These are phyloP conservation scores for Alcis repandata DNA, from an alignment of 2,888 invertebrate species.

Conservation along the genomic window DNA sequence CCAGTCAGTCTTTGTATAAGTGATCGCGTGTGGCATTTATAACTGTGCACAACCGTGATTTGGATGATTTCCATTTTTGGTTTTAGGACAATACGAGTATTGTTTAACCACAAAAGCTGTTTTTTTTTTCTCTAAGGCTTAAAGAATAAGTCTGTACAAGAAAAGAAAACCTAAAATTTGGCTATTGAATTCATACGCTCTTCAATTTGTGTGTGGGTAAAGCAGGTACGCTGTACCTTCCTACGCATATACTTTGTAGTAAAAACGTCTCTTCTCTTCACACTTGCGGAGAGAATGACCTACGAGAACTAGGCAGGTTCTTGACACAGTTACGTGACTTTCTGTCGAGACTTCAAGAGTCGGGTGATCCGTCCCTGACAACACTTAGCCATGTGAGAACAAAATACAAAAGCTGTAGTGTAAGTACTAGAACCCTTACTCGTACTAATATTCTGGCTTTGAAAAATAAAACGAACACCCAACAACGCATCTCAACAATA, in stretches of 20 bases:
- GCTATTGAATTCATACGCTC: background rate
- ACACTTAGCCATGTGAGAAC: constrained; percentile 4
- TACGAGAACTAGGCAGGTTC: constrained; percentile 6
- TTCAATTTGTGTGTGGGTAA: background rate
- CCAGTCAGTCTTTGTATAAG: no score
- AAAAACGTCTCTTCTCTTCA: constrained; percentile 5
- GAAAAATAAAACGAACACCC: background rate
- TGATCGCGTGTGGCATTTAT: no score
- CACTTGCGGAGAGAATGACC: background rate
- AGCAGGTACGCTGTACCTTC: background rate
- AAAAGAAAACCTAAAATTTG: no score
- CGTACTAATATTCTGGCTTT: background rate
- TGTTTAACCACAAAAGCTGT: no score
- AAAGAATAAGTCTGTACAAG: no score
- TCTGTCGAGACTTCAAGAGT: constrained; percentile 1
- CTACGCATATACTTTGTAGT: background rate
- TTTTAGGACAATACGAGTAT: no score
- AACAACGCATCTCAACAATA: background rate
- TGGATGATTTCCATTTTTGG: no score
- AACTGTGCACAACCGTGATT: no score
- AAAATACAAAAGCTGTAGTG: constrained; percentile 1
- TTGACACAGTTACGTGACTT: constrained; percentile 23
- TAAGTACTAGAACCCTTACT: background rate
- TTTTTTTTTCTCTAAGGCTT: no score
- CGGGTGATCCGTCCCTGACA: constrained; percentile 6